Base-by-base conservation (phyloP, 2,888 invertebrate species). In the Alloscopus bannaensis region DNA sequence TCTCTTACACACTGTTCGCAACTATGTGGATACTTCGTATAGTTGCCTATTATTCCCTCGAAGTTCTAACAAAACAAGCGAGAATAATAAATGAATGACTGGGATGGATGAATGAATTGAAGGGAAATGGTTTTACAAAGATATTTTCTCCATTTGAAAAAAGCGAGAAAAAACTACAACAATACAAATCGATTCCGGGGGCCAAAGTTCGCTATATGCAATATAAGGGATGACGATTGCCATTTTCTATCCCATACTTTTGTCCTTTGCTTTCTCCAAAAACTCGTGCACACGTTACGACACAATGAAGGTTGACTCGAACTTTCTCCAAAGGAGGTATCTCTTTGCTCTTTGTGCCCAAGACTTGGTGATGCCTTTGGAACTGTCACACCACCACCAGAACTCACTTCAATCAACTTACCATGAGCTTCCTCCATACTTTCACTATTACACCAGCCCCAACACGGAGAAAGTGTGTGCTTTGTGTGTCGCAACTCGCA, bases 221-320 rank as follows among this genome's bases (percentile, higher is more conserved):
- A 62, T 76, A 50, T 60, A 76, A 69, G 59, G 76, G 62, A 69
- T 76, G 76, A 76, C 76, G 69, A 76, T 76, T 76, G 62, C 69
- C 68, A 66, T 75, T 66, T 65, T 52, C 52, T 68, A 55, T 31
- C 28, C 24, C 36, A 18, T 22, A 29, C 60, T 31, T n/a, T 50
- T 71, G 59, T 62, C 62, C 47, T 42, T 31, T n/a, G n/a, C n/a
- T n/a, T n/a, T n/a, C n/a, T n/a, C n/a, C n/a, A n/a, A n/a, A n/a
- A n/a, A n/a, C n/a, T n/a, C n/a, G n/a, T n/a, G n/a, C n/a, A n/a
- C n/a, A n/a, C n/a, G n/a, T n/a, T n/a, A n/a, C n/a, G n/a, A n/a
- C n/a, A n/a, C n/a, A n/a, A n/a, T n/a, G n/a, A n/a, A n/a, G n/a
- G n/a, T n/a, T n/a, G n/a, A n/a, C n/a, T n/a, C n/a, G n/a, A n/a